Conservation (phyloP, 2,888 invertebrate genomes). For the Cosmia pyralina region DNA sequence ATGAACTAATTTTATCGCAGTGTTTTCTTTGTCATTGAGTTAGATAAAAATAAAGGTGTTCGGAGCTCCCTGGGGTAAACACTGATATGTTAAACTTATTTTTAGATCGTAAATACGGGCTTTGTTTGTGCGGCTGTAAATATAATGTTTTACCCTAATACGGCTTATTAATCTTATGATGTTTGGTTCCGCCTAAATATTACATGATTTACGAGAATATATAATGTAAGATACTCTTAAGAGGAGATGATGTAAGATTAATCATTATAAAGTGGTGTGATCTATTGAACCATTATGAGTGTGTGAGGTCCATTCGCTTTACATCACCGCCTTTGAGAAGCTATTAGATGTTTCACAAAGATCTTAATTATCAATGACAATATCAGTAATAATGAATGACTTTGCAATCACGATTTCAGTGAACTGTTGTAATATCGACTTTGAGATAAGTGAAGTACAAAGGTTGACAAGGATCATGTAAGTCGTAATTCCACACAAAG, state of each 20-base stretch:
- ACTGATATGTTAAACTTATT: conserved; percentile 47
- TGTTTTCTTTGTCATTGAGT: conserved; percentile 49
- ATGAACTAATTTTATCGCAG: conserved; percentile 36
- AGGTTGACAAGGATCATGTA: conserved; percentile 16
- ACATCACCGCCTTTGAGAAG: conserved; percentile 11
- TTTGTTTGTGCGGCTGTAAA: conserved; percentile 43
- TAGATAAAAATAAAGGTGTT: conserved; percentile 49
- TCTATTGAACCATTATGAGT: conserved; percentile 21
- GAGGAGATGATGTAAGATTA: conserved; percentile 19
- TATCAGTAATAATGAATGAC: conserved; percentile 21
- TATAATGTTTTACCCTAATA: conserved; percentile 48
- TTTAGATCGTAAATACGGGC: conserved; percentile 48
- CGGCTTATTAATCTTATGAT: conserved; percentile 22
- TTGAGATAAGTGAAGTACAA: conserved; percentile 40
- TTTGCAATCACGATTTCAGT: conserved; percentile 28
- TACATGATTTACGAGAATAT: conserved; percentile 24
- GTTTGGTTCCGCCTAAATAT: conserved; percentile 38
- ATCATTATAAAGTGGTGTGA: conserved; percentile 17
- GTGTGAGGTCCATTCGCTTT: conserved; percentile 23
- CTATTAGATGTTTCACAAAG: conserved; percentile 14
- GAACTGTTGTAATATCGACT: conserved; percentile 39
- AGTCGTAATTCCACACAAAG: conserved; percentile 27
- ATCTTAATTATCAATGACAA: conserved; percentile 11
- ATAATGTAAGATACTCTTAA: conserved; percentile 19
- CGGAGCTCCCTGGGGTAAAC: conserved; percentile 35